phyloP scores from a whole-genome alignment of 2,113 vertebrate genomes.

The Corythornis cristatus region DNA sequence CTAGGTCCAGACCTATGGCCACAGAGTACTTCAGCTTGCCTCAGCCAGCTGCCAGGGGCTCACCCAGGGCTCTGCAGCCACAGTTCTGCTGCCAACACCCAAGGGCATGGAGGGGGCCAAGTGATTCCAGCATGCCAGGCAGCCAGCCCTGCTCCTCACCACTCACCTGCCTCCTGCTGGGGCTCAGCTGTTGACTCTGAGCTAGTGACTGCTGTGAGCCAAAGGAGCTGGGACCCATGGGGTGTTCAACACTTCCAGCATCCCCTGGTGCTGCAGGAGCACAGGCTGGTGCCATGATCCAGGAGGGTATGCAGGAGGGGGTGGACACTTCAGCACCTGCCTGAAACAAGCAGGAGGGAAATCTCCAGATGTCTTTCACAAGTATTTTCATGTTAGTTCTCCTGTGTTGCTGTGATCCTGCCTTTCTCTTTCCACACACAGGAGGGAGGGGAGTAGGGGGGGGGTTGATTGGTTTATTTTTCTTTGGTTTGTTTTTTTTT shows the following conservation, averaged over 20 bases:
- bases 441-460: neutral
- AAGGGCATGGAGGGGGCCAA: neutral
- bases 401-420: neutral
- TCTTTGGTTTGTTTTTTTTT: neutral
- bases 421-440: neutral
- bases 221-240: neutral
- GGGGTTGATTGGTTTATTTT: neutral
- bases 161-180: neutral
- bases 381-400: neutral
- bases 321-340: neutral
- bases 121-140: neutral
- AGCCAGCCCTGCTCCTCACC: neutral
- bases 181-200: neutral
- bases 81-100: neutral
- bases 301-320: neutral
- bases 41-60: neutral
- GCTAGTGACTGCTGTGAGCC: neutral
- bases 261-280: neutral
- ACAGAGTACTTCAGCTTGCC: neutral
- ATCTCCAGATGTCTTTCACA: neutral
- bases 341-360: conserved; percentile 23
- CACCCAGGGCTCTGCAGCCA: neutral
- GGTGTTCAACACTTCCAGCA: neutral
- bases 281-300: neutral
- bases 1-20: neutral